Conservation (phyloP, 2,797 vertebrate genomes). For the Rhinoraja longicauda region DNA sequence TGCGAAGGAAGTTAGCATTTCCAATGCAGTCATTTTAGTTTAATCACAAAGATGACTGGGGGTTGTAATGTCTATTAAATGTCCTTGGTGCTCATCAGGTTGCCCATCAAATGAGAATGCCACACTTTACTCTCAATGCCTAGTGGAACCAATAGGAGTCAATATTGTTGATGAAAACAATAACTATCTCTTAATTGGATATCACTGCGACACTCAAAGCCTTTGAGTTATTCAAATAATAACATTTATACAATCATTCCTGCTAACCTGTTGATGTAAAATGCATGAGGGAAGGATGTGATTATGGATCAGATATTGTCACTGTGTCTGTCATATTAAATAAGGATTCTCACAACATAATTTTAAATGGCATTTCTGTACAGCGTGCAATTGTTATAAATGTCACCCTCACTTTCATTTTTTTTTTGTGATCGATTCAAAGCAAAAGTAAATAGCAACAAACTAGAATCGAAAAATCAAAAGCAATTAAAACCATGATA, state of each 20-base stretch:
- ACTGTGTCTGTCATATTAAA: not conserved
- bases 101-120: not conserved
- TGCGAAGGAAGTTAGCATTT: not conserved
- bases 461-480: not conserved
- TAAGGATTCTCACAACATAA: not conserved
- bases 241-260: slow-evolving; percentile 18
- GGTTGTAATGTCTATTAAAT: not conserved
- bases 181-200: not conserved
- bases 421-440: not conserved
- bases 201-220: not conserved
- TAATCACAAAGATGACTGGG: not conserved
- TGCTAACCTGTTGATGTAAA: not conserved
- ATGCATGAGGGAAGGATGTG: not conserved
- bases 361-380: not conserved
- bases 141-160: not conserved
- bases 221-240: no score
- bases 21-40: not conserved
- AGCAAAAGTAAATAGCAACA: not conserved
- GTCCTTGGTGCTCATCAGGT: not conserved
- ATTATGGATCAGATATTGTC: not conserved
- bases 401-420: not conserved
- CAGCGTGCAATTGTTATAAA: not conserved
- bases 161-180: slow-evolving; percentile 13
- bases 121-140: not conserved
- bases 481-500: not conserved